Conservation (phyloP, 2,888 invertebrate genomes). For the Chrysolina americana region DNA sequence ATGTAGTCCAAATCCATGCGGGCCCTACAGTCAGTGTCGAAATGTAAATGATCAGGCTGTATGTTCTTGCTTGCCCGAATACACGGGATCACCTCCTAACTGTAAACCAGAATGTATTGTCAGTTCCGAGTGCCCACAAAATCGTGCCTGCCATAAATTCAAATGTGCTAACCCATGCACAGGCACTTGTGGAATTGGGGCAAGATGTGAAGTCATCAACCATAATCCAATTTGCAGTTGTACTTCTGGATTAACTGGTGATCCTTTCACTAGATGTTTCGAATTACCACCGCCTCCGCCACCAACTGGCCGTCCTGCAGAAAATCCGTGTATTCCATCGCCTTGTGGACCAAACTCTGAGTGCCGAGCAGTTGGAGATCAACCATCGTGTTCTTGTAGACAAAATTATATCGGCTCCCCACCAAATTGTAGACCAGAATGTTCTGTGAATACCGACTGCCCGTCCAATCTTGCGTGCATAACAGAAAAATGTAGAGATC, state of each 20-base stretch:
- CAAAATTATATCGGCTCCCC: slow-evolving; percentile 81
- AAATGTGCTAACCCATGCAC: slow-evolving; percentile 83
- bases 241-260: slow-evolving; percentile 75
- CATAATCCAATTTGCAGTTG: slow-evolving; percentile 86
- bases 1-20: slow-evolving; percentile 83
- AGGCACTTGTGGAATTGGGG: slow-evolving; percentile 82
- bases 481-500: slow-evolving; percentile 80
- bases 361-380: slow-evolving; percentile 73
- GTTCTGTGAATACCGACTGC: slow-evolving; percentile 80
- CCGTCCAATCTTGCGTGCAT: slow-evolving; percentile 78
- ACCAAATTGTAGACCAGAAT: slow-evolving; percentile 83
- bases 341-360: slow-evolving; percentile 78
- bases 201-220: slow-evolving; percentile 81
- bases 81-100: slow-evolving; percentile 80
- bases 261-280: slow-evolving; percentile 82
- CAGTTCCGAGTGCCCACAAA: slow-evolving; percentile 81
- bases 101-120: slow-evolving; percentile 85
- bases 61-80: slow-evolving; percentile 81
- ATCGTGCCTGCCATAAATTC: slow-evolving; percentile 82
- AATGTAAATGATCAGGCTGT: slow-evolving; percentile 78
- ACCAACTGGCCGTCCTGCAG: slow-evolving; percentile 61
- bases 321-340: slow-evolving; percentile 75
- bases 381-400: slow-evolving; percentile 80
- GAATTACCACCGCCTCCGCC: slow-evolving; percentile 63
- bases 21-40: slow-evolving; percentile 81